A percentile compares a stretch with the other conserved stretches of the same genome.
Conservation (phyloP, 92 coral and sea anemone genomes). For the Bergia sp. region DNA sequence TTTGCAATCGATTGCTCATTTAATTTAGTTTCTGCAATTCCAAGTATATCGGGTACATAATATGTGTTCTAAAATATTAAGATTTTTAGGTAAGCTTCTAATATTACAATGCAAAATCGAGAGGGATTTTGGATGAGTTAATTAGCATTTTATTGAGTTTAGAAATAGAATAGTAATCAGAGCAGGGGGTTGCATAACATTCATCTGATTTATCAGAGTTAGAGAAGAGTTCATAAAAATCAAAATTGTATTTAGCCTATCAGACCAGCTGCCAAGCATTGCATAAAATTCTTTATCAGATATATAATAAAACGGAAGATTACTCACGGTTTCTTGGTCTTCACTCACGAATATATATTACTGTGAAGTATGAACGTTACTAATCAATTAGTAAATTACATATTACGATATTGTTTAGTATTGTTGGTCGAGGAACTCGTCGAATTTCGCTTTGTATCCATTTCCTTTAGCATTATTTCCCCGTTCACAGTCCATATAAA, state of each 20-base stretch:
- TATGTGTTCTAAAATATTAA: slow-evolving; percentile 30
- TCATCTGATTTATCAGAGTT: slow-evolving; percentile 48
- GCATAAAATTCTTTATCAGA: slow-evolving; percentile 51
- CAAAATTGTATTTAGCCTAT: slow-evolving; percentile 33
- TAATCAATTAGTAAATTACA: neutral
- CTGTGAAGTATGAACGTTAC: neutral
- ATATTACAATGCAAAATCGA: slow-evolving; percentile 59
- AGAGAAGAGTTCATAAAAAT: slow-evolving; percentile 42
- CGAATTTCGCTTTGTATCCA: slow-evolving; percentile 35
- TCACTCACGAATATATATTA: neutral
- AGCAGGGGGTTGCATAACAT: slow-evolving; percentile 30
- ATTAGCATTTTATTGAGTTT: slow-evolving; percentile 31
- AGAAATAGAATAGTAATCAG: slow-evolving; percentile 50
- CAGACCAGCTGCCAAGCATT: slow-evolving; percentile 60
- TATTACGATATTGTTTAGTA: neutral
- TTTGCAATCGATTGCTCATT: slow-evolving; percentile 47
- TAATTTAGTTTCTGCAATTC: slow-evolving; percentile 59
- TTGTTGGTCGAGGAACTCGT: slow-evolving; percentile 27
- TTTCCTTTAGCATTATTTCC: slow-evolving; percentile 34
- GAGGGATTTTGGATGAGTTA: slow-evolving; percentile 35
- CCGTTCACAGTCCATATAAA: slow-evolving; percentile 47
- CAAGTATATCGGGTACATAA: slow-evolving; percentile 40
- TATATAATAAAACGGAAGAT: slow-evolving; percentile 37
- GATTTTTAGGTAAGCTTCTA: slow-evolving; percentile 62
- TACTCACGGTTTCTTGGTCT: slow-evolving; percentile 33